Conservation (phyloP, 1,140 invertebrate genomes). For the Nylanderia fulva region DNA sequence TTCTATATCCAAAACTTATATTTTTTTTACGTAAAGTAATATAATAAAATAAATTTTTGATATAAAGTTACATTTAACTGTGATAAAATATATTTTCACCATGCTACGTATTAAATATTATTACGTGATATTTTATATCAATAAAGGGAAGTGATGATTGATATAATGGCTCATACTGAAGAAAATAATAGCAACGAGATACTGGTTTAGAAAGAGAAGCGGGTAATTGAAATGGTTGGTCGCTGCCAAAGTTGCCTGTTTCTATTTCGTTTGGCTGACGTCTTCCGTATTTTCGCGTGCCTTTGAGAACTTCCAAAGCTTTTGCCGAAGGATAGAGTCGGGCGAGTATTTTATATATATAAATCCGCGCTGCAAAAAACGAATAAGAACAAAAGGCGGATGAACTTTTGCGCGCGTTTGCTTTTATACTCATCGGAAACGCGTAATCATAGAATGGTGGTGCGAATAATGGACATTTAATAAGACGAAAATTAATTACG, state of each 20-base stretch:
- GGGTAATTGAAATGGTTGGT: constrained; percentile 36
- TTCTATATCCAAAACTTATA: not conserved
- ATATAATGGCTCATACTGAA: not conserved
- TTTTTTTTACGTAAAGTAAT: not conserved
- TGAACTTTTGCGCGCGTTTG: not conserved
- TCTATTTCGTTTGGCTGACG: constrained; percentile 37
- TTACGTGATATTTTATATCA: constrained; percentile 9
- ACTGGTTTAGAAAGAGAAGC: constrained; percentile 8
- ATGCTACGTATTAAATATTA: not conserved
- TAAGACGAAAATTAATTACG: not conserved
- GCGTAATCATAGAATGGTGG: not conserved
- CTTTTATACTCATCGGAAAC: not conserved
- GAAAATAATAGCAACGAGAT: constrained; percentile 24
- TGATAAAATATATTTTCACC: not conserved
- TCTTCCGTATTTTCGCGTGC: constrained; percentile 15
- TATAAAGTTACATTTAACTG: not conserved
- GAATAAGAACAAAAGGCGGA: not conserved
- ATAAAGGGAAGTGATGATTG: not conserved
- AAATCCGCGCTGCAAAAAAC: not conserved
- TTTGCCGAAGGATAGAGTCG: constrained; percentile 5
- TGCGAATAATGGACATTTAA: not conserved
- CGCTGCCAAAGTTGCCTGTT: constrained; percentile 26
- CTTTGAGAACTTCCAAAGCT: constrained; percentile 35
- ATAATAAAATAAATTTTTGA: not conserved
- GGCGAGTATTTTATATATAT: too few species aligned